phyloP scores from a whole-genome alignment of 2,113 vertebrate genomes.

The Ascaphus truei region DNA sequence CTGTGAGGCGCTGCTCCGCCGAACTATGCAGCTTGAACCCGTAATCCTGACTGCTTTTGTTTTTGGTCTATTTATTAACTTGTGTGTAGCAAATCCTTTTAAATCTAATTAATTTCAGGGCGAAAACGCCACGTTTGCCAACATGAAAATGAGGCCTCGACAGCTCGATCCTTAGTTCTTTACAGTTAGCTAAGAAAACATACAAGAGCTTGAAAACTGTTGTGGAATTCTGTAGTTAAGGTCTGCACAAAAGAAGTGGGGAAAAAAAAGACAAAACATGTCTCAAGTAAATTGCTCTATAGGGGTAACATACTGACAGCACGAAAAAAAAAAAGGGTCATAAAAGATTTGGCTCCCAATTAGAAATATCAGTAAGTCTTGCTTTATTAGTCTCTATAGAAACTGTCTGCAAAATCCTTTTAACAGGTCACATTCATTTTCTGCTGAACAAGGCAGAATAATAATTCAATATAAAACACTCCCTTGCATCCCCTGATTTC shows the following conservation, averaged over 20 bases:
- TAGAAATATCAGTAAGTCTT: conserved; percentile 43
- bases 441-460: conserved; percentile 57
- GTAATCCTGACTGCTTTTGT: not conserved
- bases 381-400: conserved; percentile 51
- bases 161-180: conserved; percentile 30
- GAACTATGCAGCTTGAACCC: not conserved
- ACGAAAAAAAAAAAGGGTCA: conserved; percentile 32
- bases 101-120: conserved; percentile 9
- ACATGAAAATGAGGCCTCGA: conserved; percentile 31
- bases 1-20: not conserved
- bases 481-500: conserved; percentile 52
- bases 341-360: conserved; percentile 45
- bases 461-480: conserved; percentile 56
- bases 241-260: conserved; percentile 27
- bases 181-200: conserved; percentile 36
- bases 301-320: conserved; percentile 13
- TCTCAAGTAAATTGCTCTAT: conserved; percentile 32
- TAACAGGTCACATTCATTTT: conserved; percentile 55
- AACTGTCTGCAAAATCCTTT: conserved; percentile 53
- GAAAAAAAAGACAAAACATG: conserved; percentile 40
- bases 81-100: not conserved
- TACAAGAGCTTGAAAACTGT: conserved; percentile 10
- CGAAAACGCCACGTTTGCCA: conserved; percentile 23
- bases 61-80: not conserved
- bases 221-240: not conserved